Evolutionary conservation across 2,888 invertebrate species (phyloP).

Genomic region (Eledone cirrhosa): DNA sequence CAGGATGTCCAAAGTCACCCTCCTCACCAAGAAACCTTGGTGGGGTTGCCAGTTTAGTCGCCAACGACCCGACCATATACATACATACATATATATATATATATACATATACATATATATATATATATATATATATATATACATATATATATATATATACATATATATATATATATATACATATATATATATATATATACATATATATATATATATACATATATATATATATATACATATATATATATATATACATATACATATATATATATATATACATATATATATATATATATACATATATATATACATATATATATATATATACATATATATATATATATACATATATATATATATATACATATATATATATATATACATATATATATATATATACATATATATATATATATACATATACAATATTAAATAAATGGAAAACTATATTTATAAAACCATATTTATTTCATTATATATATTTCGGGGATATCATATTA

Average conservation of each 20-base stretch:
- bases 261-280: neutral
- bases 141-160: neutral
- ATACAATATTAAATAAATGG: no score
- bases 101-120: neutral
- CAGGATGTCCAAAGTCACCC: no score
- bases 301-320: neutral
- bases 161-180: neutral
- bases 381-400: neutral
- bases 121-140: neutral
- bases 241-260: neutral
- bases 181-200: neutral
- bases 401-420: slow-evolving; percentile 2
- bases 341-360: neutral
- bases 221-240: neutral
- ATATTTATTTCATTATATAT: no score
- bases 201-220: neutral
- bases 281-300: neutral
- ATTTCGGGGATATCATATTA: no score
- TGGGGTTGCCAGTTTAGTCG: no score
- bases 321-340: neutral
- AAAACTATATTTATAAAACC: no score
- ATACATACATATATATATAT: neutral
- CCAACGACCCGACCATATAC: no score
- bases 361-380: neutral
- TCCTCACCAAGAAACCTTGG: no score